Evolutionary conservation across 2,888 invertebrate genomes (phyloP), one percentile per base, ranked within the genome.

Genomic region (Melanostoma scalare): DNA sequence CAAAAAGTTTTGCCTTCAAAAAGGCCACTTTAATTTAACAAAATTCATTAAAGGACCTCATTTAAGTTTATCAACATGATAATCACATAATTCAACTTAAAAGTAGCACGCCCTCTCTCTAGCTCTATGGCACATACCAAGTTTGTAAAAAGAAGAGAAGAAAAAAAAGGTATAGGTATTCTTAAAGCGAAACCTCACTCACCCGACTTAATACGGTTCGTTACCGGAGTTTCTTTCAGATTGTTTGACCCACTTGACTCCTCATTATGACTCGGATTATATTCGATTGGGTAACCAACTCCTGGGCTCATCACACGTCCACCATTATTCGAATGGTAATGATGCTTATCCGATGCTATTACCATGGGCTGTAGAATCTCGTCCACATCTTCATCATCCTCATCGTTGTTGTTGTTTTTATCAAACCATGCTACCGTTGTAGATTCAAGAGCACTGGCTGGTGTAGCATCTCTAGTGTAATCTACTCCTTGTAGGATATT

Each of bases 181-280:
- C 20, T 20, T 1, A 20, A 20, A 20, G 20, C 20, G 20, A 20
- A 20, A 20, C 20, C 20, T 20, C 20, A 86, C 86, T 86, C 75
- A 86, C 86, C 85, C 67, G 67, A 53, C 65, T 75, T 82, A 36
- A 58, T 78, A 72, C 81, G 86, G 79, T 79, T 86, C 75, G 72
- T 85, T 78, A 85, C 60, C 75, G 80, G 72, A 48, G 63, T 9
- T 61, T 80, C 80, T 67, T 85, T 85, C 40, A 67, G 82, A 74
- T 67, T 69, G 65, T 67, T 80, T 74, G 85, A 58, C 74, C 85
- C 82, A 68, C 56, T 84, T 58, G 76, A 40, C 63, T 73, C 65
- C 56, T 61, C 71, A 61, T 76, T 71, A 65, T 48, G 60, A 60
- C 71, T 77, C 9, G 73, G 33, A 69, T 77, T 73, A 52, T 65